Evolutionary conservation across 2,888 invertebrate species (phyloP), one percentile per base, ranked within the genome.

Genomic region (Himalopsyche anomala): DNA sequence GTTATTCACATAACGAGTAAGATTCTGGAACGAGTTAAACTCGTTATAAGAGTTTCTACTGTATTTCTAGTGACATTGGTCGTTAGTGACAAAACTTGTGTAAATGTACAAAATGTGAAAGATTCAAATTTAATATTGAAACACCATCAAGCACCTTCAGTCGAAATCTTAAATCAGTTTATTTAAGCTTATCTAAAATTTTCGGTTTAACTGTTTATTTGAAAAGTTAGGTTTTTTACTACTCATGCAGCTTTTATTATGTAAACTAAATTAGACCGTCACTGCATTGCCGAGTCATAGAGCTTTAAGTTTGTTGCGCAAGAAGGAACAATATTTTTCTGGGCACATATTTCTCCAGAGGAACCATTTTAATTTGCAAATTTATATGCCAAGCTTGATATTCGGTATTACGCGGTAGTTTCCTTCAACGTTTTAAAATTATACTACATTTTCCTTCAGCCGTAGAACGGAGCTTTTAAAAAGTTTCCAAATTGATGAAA

Each of bases 351-450:
- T 85, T 83, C 81, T 79, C 55, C 28, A 40, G 83, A 80, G 84
- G 74, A 17, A 69, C 83, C 69, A 85, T 86, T 88, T 88, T 88
- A 88, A 87, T 88, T 88, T 84, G 85, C 84, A 69, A 87, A 85
- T 88, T 88, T 88, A 88, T 87, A 88, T 88, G 88, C 86, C 83
- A 80, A 86, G 87, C 84, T 84, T 85, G 79, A 85, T 85, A 86
- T 88, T 87, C 80, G 85, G 85, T 85, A 86, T 85, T 86, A 86
- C 84, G 80, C 82, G 84, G 83, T 86, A 85, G 86, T 85, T 86
- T 80, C 80, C 81, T 28, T 40, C 74, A 54, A 51, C 83, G 82
- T 83, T 85, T 86, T 86, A 85, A 86, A 86, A 87, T 87, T 87
- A 86, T 79, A 84, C 79, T 45, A 84, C 82, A 69, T 81, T 83